Evolutionary conservation across 2,888 invertebrate species (phyloP).

Genomic region (Macropis europaea): DNA sequence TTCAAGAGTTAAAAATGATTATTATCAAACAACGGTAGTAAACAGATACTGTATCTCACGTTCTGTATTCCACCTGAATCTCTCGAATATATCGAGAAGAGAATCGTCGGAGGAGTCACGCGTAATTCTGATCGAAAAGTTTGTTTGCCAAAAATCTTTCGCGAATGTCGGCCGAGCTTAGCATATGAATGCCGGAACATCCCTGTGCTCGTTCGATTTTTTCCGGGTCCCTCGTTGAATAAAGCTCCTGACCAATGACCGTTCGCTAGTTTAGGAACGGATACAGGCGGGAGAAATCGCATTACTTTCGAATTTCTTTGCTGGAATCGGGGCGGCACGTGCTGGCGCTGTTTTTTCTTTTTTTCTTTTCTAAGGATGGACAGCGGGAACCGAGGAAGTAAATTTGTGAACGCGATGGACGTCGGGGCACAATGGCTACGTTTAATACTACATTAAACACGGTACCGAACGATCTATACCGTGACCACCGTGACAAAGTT

Average conservation of each 20-base stretch:
- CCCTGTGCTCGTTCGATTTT: constrained; percentile 13
- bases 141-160: constrained; percentile 51
- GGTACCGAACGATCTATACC: constrained; percentile 40
- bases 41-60: too few relatives aligned
- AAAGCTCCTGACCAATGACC: constrained; percentile 49
- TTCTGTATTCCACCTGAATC: too few relatives aligned
- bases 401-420: constrained; percentile 75
- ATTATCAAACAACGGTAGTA: too few relatives aligned
- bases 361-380: constrained; percentile 43
- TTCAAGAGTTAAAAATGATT: too few relatives aligned
- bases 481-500: constrained; percentile 57
- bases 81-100: neutral
- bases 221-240: constrained; percentile 25
- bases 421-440: constrained; percentile 74
- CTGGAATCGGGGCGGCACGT: constrained; percentile 66
- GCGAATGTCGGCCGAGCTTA: constrained; percentile 54
- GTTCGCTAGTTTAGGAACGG: constrained; percentile 33
- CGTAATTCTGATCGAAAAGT: constrained; percentile 24
- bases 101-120: neutral
- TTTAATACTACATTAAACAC: constrained; percentile 79
- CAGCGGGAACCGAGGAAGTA: constrained; percentile 68
- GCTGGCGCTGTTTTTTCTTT: constrained; percentile 52
- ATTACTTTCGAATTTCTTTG: constrained; percentile 71
- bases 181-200: constrained; percentile 60
- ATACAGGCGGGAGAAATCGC: constrained; percentile 66